Evolutionary conservation across 2,797 vertebrate species (phyloP).

Genomic region (Prionace glauca): DNA sequence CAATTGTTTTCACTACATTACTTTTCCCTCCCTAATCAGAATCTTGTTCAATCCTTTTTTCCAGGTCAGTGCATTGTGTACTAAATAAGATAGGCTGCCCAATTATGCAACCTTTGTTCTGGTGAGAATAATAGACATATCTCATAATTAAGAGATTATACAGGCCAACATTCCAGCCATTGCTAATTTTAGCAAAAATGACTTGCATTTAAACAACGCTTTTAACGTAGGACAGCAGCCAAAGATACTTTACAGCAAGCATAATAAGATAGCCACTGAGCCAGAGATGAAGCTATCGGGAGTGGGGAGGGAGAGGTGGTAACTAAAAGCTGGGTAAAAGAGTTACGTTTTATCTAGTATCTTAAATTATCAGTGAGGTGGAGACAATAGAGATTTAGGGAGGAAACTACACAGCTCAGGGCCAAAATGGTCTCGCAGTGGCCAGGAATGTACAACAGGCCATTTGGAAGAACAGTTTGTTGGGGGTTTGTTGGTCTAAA

Average conservation of each 20-base stretch:
- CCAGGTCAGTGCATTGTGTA: not conserved
- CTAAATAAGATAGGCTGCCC: not conserved
- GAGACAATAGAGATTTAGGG: not conserved
- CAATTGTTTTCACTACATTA: not conserved
- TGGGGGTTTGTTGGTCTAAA: not conserved
- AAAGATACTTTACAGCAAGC: not conserved
- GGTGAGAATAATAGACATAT: not conserved
- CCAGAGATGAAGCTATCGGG: not conserved
- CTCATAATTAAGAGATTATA: not conserved
- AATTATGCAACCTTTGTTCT: not conserved
- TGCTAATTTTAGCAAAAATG: not conserved
- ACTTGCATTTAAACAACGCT: not conserved
- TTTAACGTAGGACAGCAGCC: not conserved
- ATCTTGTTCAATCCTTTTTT: not conserved
- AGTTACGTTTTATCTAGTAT: not conserved
- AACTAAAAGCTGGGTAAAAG: not conserved
- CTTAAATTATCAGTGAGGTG: not conserved
- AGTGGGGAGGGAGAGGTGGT: not conserved
- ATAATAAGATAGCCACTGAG: not conserved
- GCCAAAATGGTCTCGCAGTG: not conserved
- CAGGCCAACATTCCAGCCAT: not conserved
- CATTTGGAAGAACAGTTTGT: not conserved
- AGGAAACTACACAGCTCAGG: not conserved
- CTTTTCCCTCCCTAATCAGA: not conserved
- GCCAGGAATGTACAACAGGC: not conserved